A percentile compares a stretch with the other conserved stretches of the same genome.
phyloP scores from a whole-genome alignment of 2,888 invertebrate species.

The Chaitophorus viminalis region DNA sequence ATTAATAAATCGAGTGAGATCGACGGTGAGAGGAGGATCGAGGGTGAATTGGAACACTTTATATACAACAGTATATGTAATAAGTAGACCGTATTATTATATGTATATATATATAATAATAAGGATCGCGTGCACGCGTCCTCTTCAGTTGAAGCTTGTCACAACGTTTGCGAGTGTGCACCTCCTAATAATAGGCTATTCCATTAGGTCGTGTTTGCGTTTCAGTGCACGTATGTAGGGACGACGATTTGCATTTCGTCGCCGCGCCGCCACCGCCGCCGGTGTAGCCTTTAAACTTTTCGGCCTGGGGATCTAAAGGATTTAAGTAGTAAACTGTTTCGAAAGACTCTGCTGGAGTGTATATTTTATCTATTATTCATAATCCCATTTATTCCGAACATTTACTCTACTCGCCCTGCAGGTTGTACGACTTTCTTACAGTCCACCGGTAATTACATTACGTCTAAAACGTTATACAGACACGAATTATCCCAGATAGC shows the following conservation, averaged over 20 bases:
- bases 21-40: too few species aligned
- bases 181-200: neutral
- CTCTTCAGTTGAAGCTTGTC: neutral
- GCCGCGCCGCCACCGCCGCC: too few species aligned
- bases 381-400: conserved; percentile 22
- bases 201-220: neutral
- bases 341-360: neutral
- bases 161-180: neutral
- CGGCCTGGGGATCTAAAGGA: neutral
- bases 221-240: neutral
- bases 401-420: conserved; percentile 13
- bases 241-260: neutral
- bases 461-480: conserved; percentile 7
- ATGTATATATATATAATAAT: too few species aligned
- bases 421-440: conserved; percentile 35
- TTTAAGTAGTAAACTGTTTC: conserved; percentile 32
- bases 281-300: conserved; percentile 29
- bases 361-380: conserved; percentile 56
- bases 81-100: neutral
- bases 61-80: neutral
- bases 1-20: neutral
- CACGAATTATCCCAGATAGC: neutral
- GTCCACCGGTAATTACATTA: conserved; percentile 5
- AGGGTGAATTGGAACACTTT: neutral
- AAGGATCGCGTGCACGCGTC: too few species aligned